Evolutionary conservation across 2,888 invertebrate genomes (phyloP).

Genomic region (Yponomeuta plumbellus): DNA sequence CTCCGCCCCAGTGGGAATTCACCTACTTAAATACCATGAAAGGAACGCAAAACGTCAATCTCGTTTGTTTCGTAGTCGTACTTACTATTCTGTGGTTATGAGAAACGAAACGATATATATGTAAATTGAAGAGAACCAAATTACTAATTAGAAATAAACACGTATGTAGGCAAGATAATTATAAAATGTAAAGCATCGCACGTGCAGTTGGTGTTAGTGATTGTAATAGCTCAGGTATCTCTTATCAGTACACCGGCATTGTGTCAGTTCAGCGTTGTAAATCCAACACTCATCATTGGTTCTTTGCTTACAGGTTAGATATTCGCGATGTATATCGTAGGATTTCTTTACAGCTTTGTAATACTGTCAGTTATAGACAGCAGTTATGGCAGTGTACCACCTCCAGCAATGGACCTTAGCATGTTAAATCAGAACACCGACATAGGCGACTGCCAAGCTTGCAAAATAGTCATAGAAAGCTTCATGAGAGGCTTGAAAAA

Average conservation of each 20-base stretch:
- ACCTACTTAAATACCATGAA: too few species aligned
- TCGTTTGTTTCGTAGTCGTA: constrained; percentile 21
- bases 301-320: background rate
- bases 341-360: background rate
- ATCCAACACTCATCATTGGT: background rate
- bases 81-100: too few species aligned
- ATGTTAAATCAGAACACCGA: constrained; percentile 55
- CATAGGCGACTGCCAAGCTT: constrained; percentile 87
- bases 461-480: constrained; percentile 83
- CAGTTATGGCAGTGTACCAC: constrained; percentile 32
- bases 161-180: constrained; percentile 45
- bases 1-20: too few species aligned
- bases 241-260: too few species aligned
- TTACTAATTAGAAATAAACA: constrained; percentile 54
- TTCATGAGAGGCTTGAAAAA: constrained; percentile 87
- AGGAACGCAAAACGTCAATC: too few species aligned
- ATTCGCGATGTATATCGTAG: background rate
- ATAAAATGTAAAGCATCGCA: too few species aligned
- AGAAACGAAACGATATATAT: too few species aligned
- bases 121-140: too few species aligned
- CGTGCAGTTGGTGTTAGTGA: too few species aligned
- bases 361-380: background rate
- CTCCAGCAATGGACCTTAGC: constrained; percentile 43
- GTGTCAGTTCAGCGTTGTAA: background rate
- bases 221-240: too few species aligned